Base-by-base conservation (phyloP, 2,113 vertebrate genomes). In the Pongo pygmaeus region DNA sequence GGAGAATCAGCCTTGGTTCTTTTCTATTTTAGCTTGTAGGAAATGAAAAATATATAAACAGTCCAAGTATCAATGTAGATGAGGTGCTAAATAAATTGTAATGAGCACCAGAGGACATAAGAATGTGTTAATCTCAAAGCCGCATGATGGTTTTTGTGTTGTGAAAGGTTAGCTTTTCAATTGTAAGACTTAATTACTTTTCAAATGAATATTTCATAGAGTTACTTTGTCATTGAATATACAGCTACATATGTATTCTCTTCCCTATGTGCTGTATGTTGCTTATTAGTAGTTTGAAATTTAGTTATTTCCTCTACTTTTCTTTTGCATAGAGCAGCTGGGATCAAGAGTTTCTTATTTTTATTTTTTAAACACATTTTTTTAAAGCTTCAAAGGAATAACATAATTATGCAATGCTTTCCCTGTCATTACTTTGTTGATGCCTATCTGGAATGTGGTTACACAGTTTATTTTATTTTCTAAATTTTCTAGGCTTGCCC, bases 121-220 rank as follows among this genome's bases (percentile, higher is more conserved):
- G 93, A 98, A 98, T 97, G 97, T 98, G 96, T 98, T 99, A 93
- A 95, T 98, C 98, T 98, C 98, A 95, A 98, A 98, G 98, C 98
- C 98, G 94, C 97, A 40, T 97, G 97, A 98, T 97, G 98, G 98
- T 98, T 98, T 95, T 97, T 50, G 95, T 98, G 97, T 98, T 98
- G 98, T 97, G 98, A 99, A 98, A 98, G 98, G 98, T 98, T 98
- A 98, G 98, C 97, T 98, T 98, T 98, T 98, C 98, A 98, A 96
- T 97, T 98, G 98, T 96, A 98, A 98, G 98, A 98, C 98, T 98
- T 99, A 98, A 99, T 99, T 98, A 98, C 98, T 98, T 98, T 98
- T 98, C 98, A 98, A 93, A 98, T 98, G 98, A 99, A 98, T 98
- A 98, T 99, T 99, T 99, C 98, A 98, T 98, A 98, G 98, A 98